Base-by-base conservation (phyloP, 2,888 invertebrate species). In the Latrodectus hesperus region DNA sequence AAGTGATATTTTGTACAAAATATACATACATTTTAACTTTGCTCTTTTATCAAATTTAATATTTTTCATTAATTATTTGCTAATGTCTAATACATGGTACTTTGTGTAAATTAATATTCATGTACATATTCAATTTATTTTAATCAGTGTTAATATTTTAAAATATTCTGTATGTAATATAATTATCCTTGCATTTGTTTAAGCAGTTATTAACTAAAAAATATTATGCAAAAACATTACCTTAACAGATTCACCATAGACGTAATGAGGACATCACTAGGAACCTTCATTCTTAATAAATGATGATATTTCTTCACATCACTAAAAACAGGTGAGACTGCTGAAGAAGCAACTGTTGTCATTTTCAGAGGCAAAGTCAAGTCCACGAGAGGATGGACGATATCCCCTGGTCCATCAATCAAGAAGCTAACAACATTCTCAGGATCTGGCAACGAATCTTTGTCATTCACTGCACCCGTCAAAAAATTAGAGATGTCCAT, bases 221-320 rank as follows among this genome's bases (percentile, higher is more conserved):
- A 38, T 38, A 4, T 38, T 38, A 6, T 38, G 38, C 38, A 6
- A 38, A 1, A 38, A 38, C 38, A 17, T n/a, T 81, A 87, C 65
- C 91, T 89, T 78, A 93, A 86, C 3, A 92, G 91, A 72, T 91
- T 90, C 9, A 92, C 90, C 74, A 93, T 91, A 4, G 92, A 91
- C 90, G 92, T 90, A 16, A 90, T 90, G n/a, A 89, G 38, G 11
- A 89, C 74, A 26, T 90, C 88, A 67, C 90, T 90, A 51, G 91
- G 90, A 52, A 91, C 80, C 9, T 91, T 90, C n/a, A 91, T 90
- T 60, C 90, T 91, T 88, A 91, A 90, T 89, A 91, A 88, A 49
- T 90, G 88, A 17, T 90, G 85, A 73, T 90, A 90, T 22, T 90
- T 90, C 10, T 90, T 90, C 6, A 90, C 89, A 81, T 91, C 90